Conservation (phyloP, 2,113 vertebrate genomes). For the Polypterus bichir region DNA sequence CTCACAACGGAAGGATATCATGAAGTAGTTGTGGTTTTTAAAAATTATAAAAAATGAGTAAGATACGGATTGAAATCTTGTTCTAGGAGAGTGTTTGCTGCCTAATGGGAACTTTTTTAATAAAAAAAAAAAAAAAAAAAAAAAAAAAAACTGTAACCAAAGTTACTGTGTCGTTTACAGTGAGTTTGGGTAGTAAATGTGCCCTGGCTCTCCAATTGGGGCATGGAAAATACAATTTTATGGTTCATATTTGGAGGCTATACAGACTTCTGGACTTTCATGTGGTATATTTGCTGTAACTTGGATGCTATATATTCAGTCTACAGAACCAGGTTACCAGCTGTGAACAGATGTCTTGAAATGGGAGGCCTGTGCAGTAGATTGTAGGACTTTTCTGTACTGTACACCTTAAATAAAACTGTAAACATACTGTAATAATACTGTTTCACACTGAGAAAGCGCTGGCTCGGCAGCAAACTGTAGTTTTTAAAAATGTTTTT, state of each 20-base stretch:
- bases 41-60: constrained; percentile 34
- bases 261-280: constrained; percentile 73
- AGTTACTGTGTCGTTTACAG: constrained; percentile 98
- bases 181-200: constrained; percentile 87
- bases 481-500: constrained; percentile 97
- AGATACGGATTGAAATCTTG: constrained; percentile 54
- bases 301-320: constrained; percentile 64
- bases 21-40: constrained; percentile 47
- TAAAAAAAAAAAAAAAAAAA: constrained; percentile 45
- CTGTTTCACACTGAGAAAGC: constrained; percentile 80
- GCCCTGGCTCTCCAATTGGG: constrained; percentile 60
- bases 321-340: constrained; percentile 69
- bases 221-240: constrained; percentile 42
- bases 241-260: constrained; percentile 45
- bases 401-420: constrained; percentile 77
- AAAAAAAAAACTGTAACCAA: constrained; percentile 85
- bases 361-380: constrained; percentile 92
- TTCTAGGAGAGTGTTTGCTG: constrained; percentile 77
- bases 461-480: constrained; percentile 88
- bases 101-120: constrained; percentile 84
- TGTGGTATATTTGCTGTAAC: constrained; percentile 77
- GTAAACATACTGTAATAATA: constrained; percentile 92
- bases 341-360: constrained; percentile 75
- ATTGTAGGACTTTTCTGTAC: constrained; percentile 92
- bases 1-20: constrained; percentile 62